Evolutionary conservation across 2,113 vertebrate genomes (phyloP), one percentile per base, ranked within the genome.

Genomic region (Cranoglanis bouderius): DNA sequence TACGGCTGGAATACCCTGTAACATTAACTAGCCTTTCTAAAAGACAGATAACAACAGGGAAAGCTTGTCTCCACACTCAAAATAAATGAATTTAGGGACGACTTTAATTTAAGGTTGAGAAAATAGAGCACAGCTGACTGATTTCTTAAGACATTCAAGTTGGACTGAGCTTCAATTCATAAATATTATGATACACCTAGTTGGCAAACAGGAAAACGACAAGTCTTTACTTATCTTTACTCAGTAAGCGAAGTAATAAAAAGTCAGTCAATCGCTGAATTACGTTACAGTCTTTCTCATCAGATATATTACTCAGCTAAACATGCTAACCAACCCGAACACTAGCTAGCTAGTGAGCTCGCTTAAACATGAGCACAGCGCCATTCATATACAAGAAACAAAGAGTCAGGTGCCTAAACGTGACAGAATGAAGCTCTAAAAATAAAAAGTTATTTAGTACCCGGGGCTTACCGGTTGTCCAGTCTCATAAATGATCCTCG

Each of bases 391-490:
- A 32, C 35, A 38, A 77, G 7, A 46, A 35, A 40, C 40, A 46
- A 35, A 8, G 29, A 14, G 9, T n/a, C 0, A 21, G 1, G 14
- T 13, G 1, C 3, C 35, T 4, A 38, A 29, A 32, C 6, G 32
- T 32, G 13, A 18, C 49, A n/a, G 14, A 85, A 85, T 12, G 6
- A 51, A 32, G n/a, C n/a, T 38, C 18, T 7, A 14, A 53, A 38
- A 26, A 49, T 24, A 38, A 40, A 46, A 2, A 12, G 16, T 35
- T 38, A 38, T 82, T 57, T 2, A 70, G 1, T 35, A 18, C 4
- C 3, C 6, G 26, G 6, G 19, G 80, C 88, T 87, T 89, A 91
- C 90, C 85, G 81, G 4, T 21, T 72, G 8, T 3, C 35, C 59
- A 49, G 19, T 59, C 5, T 59, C 14, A 70, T 7, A 38, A 88